Evolutionary conservation across 92 coral and sea anemone species (phyloP).

Genomic region (Phymanthus crucifer): DNA sequence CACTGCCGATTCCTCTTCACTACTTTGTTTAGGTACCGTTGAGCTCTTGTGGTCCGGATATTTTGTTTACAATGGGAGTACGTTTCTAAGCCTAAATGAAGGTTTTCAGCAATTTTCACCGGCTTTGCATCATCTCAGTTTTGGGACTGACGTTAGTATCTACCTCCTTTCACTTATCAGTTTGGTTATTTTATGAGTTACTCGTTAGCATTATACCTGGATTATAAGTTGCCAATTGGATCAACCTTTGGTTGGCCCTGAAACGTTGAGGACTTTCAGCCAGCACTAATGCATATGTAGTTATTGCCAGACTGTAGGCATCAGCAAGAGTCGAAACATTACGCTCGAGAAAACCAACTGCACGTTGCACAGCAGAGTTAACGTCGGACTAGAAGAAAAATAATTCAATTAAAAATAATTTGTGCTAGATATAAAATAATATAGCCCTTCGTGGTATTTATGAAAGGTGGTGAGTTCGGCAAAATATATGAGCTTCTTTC

Average conservation of each 20-base stretch:
- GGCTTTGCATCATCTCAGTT: too few species aligned
- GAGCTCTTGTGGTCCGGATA: too few species aligned
- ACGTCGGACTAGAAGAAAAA: constrained; percentile 40
- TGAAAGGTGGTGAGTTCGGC: too few species aligned
- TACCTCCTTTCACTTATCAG: too few species aligned
- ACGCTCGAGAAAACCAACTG: constrained; percentile 46
- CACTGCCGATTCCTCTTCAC: too few species aligned
- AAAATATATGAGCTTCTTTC: too few species aligned
- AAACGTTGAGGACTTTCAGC: constrained; percentile 49
- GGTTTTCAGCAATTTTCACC: too few species aligned
- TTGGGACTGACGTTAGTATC: too few species aligned
- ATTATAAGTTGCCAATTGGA: background rate
- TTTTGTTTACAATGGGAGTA: too few species aligned
- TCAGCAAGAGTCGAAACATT: constrained; percentile 56
- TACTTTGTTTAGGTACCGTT: too few species aligned
- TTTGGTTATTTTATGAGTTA: background rate
- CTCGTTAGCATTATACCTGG: background rate
- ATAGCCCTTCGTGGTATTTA: background rate
- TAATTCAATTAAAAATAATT: background rate
- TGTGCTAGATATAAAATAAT: background rate
- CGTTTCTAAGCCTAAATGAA: too few species aligned
- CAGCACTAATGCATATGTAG: constrained; percentile 71
- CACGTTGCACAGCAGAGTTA: constrained; percentile 29
- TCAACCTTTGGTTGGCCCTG: background rate
- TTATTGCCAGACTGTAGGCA: constrained; percentile 72